These are phyloP conservation scores for Diceros bicornis DNA, from an alignment of 2,797 vertebrate species.

Conservation along the genomic window DNA sequence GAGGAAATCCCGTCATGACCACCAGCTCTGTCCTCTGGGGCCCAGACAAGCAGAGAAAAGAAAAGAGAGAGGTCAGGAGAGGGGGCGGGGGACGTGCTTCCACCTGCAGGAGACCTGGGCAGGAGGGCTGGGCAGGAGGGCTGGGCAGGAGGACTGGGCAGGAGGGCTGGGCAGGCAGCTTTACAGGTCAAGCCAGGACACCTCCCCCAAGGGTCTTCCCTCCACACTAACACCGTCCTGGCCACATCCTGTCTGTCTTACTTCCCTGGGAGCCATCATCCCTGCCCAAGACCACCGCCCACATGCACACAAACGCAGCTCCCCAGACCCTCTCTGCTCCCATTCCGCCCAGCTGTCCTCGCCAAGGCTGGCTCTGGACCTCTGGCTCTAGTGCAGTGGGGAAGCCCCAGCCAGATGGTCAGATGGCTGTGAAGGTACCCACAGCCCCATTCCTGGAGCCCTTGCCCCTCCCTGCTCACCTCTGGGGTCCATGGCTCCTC, in stretches of 20 bases:
- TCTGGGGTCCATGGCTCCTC: background rate
- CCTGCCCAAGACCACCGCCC: background rate
- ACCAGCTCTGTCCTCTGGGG: background rate
- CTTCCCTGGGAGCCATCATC: background rate
- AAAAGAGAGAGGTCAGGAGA: background rate
- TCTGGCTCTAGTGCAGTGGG: fast-evolving
- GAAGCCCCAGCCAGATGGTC: background rate
- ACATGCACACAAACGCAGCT: background rate
- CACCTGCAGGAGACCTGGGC: background rate
- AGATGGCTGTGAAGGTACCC: background rate
- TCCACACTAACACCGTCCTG: background rate
- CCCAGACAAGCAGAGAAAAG: background rate
- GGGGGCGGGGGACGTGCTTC: background rate
- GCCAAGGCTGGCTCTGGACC: background rate
- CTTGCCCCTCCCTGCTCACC: background rate
- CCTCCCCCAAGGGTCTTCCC: background rate
- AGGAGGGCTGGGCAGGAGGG: background rate
- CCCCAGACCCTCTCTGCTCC: background rate
- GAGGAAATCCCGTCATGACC: background rate
- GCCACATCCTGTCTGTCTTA: background rate
- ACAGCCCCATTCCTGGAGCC: background rate
- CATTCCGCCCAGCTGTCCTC: background rate
- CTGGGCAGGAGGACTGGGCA: background rate
- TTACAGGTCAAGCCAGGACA: background rate
- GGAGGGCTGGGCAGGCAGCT: background rate